Evolutionary conservation across 1,140 invertebrate species (phyloP), one percentile per base, ranked within the genome.

Genomic region (Drosophila lini): DNA sequence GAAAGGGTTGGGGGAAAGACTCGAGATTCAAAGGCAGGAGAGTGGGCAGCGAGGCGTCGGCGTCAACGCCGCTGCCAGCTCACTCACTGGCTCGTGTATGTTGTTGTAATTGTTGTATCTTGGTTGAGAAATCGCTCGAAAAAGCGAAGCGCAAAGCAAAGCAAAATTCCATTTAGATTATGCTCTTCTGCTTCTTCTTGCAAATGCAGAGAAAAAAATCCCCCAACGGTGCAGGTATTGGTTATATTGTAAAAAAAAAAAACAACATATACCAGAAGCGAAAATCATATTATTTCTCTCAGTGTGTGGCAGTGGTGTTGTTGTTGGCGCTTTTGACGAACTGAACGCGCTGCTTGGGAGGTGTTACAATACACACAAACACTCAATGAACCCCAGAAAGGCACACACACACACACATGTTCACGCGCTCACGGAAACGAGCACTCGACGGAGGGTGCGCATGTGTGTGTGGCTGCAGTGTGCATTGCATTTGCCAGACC

Each of bases 121-220:
- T 63, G 79, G 81, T 70, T 85, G 74, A 78, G 78, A 88, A 88
- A 88, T 88, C 77, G 77, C 75, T 70, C 62, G 45, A 75, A 80
- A 81, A 77, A 78, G 76, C 71, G 61, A 78, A 80, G 61, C 55
- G 61, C 79, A 81, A 68, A 68, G 75, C 47, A 63, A 75, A 75
- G 81, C 71, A 83, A 78, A 86, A 88, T 80, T 89, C 73, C 80
- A 86, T 71, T 88, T 88, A 88, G 75, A 88, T 88, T 88, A 80
- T 88, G 52, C 69, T 67, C 52, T 40, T 71, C 65, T 69, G 38
- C 25, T 65, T 36, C 56, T 53, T 16, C 32, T 16, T 64, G 10
- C 13, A 38, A 55, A 36, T 38, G 32, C 63, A 65, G 42, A 47
- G 16, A n/a, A n/a, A 63, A 15, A 65, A 45, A 40, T 11, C 1